These are phyloP conservation scores for Icerya purchasi DNA, from an alignment of 2,888 invertebrate species.

Conservation along the genomic window DNA sequence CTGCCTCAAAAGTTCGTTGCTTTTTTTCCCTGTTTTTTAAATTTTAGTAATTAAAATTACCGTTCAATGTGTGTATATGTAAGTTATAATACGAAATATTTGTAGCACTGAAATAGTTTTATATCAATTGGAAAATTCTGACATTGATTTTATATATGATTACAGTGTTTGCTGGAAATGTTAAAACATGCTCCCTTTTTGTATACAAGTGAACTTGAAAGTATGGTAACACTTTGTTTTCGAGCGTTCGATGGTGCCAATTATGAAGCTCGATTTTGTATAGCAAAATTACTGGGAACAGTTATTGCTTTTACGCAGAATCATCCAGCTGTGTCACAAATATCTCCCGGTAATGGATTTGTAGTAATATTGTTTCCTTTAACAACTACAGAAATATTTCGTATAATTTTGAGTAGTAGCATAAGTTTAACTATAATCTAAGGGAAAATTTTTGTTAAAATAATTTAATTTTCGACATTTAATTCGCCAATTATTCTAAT, in stretches of 20 bases:
- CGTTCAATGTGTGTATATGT: background rate
- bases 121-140: too few relatives aligned
- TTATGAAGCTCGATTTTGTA: constrained; percentile 75
- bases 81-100: background rate
- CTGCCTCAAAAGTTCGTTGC: constrained; percentile 48
- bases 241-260: constrained; percentile 79
- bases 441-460: too few relatives aligned
- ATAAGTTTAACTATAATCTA: too few relatives aligned
- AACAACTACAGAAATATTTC: too few relatives aligned
- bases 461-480: too few relatives aligned
- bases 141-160: too few relatives aligned
- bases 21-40: background rate
- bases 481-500: too few relatives aligned
- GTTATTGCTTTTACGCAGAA: constrained; percentile 69
- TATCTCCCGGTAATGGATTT: background rate
- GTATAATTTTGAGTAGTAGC: too few relatives aligned
- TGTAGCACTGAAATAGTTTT: background rate
- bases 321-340: constrained; percentile 28
- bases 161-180: constrained; percentile 66
- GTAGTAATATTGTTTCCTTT: too few relatives aligned
- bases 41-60: background rate
- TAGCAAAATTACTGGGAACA: constrained; percentile 76
- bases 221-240: constrained; percentile 72
- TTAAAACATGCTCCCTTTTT: constrained; percentile 65
- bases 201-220: constrained; percentile 76